Percentiles rank a stretch among this genome's conserved stretches.
Conservation (phyloP, 2,113 vertebrate genomes). For the Peromyscus maniculatus region DNA sequence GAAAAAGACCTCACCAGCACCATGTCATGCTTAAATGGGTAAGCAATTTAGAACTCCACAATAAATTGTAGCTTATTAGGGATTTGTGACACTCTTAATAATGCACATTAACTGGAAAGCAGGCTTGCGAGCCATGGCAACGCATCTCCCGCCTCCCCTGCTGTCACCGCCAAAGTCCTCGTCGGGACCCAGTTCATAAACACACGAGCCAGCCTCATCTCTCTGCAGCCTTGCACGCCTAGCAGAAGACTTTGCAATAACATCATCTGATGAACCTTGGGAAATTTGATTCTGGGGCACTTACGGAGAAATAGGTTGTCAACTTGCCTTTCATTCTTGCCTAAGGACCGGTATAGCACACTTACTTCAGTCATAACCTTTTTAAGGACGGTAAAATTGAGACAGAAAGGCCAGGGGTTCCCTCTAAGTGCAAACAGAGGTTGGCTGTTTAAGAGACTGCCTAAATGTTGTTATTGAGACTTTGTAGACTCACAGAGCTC, state of each 20-base stretch:
- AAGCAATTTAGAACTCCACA: not conserved
- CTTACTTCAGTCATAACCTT: not conserved
- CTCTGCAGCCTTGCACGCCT: accelerated
- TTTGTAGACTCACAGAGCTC: not conserved
- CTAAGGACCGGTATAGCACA: not conserved
- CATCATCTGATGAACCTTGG: not conserved
- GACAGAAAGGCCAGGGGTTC: conserved; percentile 1
- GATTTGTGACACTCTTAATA: not conserved
- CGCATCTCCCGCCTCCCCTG: accelerated
- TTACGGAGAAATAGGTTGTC: not conserved
- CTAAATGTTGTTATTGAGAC: conserved; percentile 5
- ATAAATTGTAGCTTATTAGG: not conserved
- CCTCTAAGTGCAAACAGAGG: conserved; percentile 7
- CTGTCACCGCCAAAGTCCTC: not conserved
- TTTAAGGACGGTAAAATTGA: conserved; percentile 24
- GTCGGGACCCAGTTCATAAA: not conserved
- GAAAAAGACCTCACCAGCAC: not conserved
- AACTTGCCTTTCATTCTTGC: conserved; percentile 33
- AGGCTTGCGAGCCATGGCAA: not conserved
- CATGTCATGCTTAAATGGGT: not conserved
- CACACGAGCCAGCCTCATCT: not conserved
- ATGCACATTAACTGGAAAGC: not conserved
- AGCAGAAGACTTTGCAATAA: not conserved
- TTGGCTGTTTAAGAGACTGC: conserved; percentile 29
- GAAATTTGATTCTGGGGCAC: not conserved